Evolutionary conservation across 2,113 vertebrate species (phyloP), one percentile per base, ranked within the genome.

Genomic region (Capricornis sumatraensis): DNA sequence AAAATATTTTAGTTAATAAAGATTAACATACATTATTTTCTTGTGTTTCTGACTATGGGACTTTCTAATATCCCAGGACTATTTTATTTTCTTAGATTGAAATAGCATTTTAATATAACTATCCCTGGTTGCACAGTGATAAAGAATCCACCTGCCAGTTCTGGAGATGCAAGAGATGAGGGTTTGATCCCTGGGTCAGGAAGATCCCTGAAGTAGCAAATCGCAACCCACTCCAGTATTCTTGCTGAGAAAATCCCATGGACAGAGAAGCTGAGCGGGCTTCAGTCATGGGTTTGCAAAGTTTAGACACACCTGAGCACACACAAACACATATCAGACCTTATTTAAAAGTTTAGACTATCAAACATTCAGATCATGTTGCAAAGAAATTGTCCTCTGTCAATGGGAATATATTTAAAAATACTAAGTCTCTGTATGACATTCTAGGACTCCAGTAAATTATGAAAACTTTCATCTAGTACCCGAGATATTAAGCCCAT

Each of bases 321-420:
- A 40, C 67, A 12, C 19, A 40, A 71, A 36, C 10, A 71, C 19
- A 25, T 30, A 78, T 4, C 2, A 52, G 36, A 19, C 6, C 28
- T 94, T 87, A 83, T 62, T 96, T 93, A 92, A 55, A 92, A 62
- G 79, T 55, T 86, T 52, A 28, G 19, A 33, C 33, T 55, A 87
- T 60, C 13, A 53, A 95, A n/a, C 43, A 84, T 74, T 96, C 23
- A 79, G 84, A 83, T 91, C 71, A 55, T 78, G 5, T 89, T 90
- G 58, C 78, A 40, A 95, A 92, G 86, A 83, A 89, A 40, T 89
- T 94, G 9, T 94, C n/a, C 76, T 94, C 27, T 92, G 21, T 83
- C 45, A 95, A n/a, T 60, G 16, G 62, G 87, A 94, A 94, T 62
- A 55, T 17, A 71, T 55, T 90, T 85, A 36, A 87, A 92, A 50